Percentiles rank a stretch among this genome's conserved stretches.
Conservation (phyloP, 1,140 invertebrate genomes). For the Ips typographus region DNA sequence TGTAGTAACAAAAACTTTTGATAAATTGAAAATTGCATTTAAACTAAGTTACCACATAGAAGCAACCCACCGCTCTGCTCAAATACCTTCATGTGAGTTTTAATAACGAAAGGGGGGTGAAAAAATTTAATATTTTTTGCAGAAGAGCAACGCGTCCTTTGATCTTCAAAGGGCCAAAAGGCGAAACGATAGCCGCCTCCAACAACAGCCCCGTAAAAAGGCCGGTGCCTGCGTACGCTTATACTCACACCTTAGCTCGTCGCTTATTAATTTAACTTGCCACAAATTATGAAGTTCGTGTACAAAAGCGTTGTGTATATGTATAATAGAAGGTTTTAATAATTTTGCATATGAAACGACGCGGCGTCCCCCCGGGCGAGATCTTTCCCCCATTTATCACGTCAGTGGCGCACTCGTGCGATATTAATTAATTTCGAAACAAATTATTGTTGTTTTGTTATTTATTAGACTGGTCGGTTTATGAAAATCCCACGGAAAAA, state of each 20-base stretch:
- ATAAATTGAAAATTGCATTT: too few relatives aligned
- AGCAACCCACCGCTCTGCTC: too few relatives aligned
- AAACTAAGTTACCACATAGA: too few relatives aligned
- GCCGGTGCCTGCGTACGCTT: not conserved
- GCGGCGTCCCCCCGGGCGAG: constrained; percentile 26
- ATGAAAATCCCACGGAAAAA: too few relatives aligned
- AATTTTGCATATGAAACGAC: constrained; percentile 41
- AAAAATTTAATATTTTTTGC: not conserved
- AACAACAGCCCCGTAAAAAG: constrained; percentile 8
- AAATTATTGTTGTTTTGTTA: constrained; percentile 37
- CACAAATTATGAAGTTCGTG: constrained; percentile 37
- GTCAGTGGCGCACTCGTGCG: constrained; percentile 34
- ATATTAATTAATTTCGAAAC: constrained; percentile 45
- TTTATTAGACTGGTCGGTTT: not conserved
- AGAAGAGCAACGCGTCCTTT: not conserved
- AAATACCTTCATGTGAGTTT: too few relatives aligned
- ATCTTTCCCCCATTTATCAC: constrained; percentile 42
- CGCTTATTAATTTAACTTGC: constrained; percentile 36
- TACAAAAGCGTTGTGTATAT: constrained; percentile 32
- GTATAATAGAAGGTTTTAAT: constrained; percentile 37
- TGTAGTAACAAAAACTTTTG: too few relatives aligned
- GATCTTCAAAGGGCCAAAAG: not conserved
- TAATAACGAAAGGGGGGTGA: not conserved
- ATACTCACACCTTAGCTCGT: constrained; percentile 13
- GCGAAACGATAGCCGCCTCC: not conserved